Conservation (phyloP, 2,113 vertebrate species). For the Brachionichthys hirsutus region DNA sequence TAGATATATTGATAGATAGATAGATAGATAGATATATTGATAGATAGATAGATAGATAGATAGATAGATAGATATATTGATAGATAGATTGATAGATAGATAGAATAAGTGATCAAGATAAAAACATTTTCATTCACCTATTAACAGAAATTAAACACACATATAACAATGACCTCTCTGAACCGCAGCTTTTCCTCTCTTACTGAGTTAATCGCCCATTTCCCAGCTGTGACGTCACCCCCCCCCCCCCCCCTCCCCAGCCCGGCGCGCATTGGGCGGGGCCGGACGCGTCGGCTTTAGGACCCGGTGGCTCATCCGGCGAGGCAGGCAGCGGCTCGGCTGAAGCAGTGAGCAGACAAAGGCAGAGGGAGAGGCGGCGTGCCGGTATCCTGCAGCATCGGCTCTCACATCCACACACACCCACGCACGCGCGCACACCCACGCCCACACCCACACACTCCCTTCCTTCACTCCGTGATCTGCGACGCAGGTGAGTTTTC, state of each 20-base stretch:
- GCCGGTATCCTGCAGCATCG: conserved; percentile 75
- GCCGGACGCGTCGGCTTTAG: conserved; percentile 65
- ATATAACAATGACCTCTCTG: too few relatives aligned
- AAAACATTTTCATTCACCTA: too few relatives aligned
- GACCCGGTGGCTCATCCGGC: conserved; percentile 70
- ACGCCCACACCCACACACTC: conserved; percentile 45
- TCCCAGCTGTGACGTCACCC: conserved; percentile 8
- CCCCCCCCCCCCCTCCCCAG: conserved; percentile 21
- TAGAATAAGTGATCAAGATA: too few relatives aligned
- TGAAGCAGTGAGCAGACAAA: conserved; percentile 76
- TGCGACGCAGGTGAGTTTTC: conserved; percentile 71
- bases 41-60: too few relatives aligned
- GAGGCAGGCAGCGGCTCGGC: conserved; percentile 60
- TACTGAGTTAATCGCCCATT: too few relatives aligned
- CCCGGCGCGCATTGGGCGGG: conserved; percentile 48
- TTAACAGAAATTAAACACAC: too few relatives aligned
- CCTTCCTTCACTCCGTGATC: conserved; percentile 66
- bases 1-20: too few relatives aligned
- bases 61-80: too few relatives aligned
- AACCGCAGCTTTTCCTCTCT: too few relatives aligned
- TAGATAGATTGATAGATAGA: too few relatives aligned
- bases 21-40: too few relatives aligned
- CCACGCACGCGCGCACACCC: conserved; percentile 30
- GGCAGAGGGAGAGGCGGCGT: conserved; percentile 70
- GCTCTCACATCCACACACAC: conserved; percentile 32